Evolutionary conservation across 2,888 invertebrate genomes (phyloP).

Genomic region (Drosophila anomalata): DNA sequence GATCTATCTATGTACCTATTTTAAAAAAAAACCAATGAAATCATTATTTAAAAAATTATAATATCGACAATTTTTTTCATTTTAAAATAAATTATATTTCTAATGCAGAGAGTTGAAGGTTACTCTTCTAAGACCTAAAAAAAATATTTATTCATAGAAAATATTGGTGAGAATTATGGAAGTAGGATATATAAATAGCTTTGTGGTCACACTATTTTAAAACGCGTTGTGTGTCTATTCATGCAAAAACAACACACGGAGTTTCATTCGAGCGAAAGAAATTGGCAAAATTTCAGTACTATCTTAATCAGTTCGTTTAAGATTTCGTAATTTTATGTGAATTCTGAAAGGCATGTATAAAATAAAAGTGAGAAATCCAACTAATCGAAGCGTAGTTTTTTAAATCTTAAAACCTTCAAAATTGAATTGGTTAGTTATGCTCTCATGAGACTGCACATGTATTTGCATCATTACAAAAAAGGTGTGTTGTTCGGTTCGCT

Average conservation of each 20-base stretch:
- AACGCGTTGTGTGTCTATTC: constrained; percentile 12
- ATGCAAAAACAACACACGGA: constrained; percentile 6
- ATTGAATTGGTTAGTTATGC: neutral
- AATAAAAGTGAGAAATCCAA: neutral
- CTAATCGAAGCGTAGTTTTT: neutral
- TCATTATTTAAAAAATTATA: too few species aligned
- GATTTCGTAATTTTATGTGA: neutral
- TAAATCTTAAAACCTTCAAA: neutral
- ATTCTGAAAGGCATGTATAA: neutral
- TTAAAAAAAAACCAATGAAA: too few species aligned
- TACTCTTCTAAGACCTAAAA: too few species aligned
- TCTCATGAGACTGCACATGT: neutral
- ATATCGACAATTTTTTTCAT: too few species aligned
- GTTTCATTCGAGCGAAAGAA: constrained; percentile 5
- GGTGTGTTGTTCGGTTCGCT: neutral
- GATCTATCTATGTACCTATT: too few species aligned
- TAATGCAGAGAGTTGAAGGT: too few species aligned
- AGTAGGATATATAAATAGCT: neutral
- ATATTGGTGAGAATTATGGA: neutral
- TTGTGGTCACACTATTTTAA: constrained; percentile 3
- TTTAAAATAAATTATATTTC: too few species aligned
- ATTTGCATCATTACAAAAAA: constrained; percentile 3
- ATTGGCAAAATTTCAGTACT: constrained; percentile 1
- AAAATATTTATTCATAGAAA: too few species aligned
- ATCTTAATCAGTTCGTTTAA: neutral